Conservation (phyloP, 2,888 invertebrate genomes). For the Yponomeuta plumbellus region DNA sequence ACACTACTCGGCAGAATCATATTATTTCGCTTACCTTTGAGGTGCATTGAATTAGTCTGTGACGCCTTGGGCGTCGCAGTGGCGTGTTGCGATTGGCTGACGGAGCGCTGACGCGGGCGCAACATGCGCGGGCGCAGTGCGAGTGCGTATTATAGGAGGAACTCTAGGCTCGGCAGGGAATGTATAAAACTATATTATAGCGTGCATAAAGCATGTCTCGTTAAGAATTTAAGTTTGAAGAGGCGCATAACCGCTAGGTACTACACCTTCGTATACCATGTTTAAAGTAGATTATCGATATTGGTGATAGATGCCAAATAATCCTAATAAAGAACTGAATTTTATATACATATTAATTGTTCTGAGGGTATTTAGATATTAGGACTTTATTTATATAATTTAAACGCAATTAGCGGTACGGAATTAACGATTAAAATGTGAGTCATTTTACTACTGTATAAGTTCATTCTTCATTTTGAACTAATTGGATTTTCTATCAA, state of each 20-base stretch:
- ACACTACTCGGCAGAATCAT: slow-evolving; percentile 32
- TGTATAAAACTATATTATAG: slow-evolving; percentile 35
- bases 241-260: slow-evolving; percentile 65
- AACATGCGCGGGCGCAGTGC: slow-evolving; percentile 22
- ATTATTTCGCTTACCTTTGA: slow-evolving; percentile 16
- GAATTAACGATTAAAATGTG: slow-evolving; percentile 25
- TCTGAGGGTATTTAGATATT: slow-evolving; percentile 72
- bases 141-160: slow-evolving; percentile 58
- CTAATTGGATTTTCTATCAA: slow-evolving; percentile 1
- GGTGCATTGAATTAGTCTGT: background rate
- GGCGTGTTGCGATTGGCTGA: background rate
- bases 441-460: slow-evolving; percentile 37
- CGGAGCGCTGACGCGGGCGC: background rate
- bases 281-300: slow-evolving; percentile 66
- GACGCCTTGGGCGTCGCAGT: background rate
- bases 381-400: slow-evolving; percentile 63
- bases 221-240: slow-evolving; percentile 54
- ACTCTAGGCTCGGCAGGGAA: slow-evolving; percentile 72
- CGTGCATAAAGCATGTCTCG: slow-evolving; percentile 37
- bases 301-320: slow-evolving; percentile 76
- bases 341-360: slow-evolving; percentile 74
- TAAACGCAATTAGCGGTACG: slow-evolving; percentile 26
- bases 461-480: slow-evolving; percentile 22
- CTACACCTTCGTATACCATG: slow-evolving; percentile 71
- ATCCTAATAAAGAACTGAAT: slow-evolving; percentile 77